A percentile compares a stretch with the other conserved stretches of the same genome.
phyloP scores from a whole-genome alignment of 2,113 vertebrate genomes.

The Barnardius zonarius region DNA sequence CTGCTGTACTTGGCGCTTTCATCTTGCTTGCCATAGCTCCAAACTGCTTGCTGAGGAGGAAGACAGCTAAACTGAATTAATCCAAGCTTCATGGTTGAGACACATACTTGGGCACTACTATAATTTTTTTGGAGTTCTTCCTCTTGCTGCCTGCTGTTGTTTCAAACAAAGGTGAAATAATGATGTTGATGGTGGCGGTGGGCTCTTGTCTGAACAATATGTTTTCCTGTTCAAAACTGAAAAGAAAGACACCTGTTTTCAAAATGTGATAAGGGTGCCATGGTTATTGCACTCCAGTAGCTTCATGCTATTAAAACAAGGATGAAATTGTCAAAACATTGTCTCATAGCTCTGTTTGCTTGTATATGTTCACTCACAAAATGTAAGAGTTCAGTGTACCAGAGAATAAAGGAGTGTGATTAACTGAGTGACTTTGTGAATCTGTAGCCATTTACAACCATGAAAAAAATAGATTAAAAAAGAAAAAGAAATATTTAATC shows the following conservation, averaged over 20 bases:
- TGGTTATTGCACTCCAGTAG: neutral
- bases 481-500: neutral
- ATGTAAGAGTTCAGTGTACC: neutral
- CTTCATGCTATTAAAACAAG: neutral
- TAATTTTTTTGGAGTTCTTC: neutral
- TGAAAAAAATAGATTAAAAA: neutral
- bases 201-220: neutral
- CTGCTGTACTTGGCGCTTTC: neutral
- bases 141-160: neutral
- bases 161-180: neutral
- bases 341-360: neutral
- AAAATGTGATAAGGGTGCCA: neutral
- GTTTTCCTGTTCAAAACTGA: neutral
- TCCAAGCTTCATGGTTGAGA: neutral
- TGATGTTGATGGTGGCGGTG: neutral
- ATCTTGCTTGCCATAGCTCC: neutral
- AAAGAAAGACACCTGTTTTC: constrained; percentile 16
- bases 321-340: neutral
- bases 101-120: neutral
- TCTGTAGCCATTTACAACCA: neutral
- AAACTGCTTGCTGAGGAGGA: neutral
- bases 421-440: neutral
- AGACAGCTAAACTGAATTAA: neutral
- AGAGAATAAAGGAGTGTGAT: neutral
- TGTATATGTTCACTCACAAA: neutral